Percentiles rank a stretch among this genome's conserved stretches.
Evolutionary conservation across 2,797 vertebrate genomes (phyloP).

Genomic region (Enteromius treurensis): DNA sequence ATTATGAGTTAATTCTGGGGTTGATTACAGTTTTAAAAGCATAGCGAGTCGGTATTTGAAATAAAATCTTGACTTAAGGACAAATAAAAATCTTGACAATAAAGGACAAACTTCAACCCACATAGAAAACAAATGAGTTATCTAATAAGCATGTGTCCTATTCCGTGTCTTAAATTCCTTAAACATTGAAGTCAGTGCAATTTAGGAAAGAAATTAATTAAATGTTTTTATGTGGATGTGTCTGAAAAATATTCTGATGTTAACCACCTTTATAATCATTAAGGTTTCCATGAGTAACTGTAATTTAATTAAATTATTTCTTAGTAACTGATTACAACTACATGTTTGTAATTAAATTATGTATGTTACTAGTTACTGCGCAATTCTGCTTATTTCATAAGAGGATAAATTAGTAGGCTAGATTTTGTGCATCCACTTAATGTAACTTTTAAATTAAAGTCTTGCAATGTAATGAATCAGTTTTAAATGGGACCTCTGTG

Average conservation of each 20-base stretch:
- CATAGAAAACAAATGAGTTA: no score
- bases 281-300: no score
- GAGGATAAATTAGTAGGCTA: neutral
- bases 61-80: no score
- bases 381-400: neutral
- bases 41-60: neutral
- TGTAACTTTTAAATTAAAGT: neutral
- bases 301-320: neutral
- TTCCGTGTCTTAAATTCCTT: no score
- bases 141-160: no score
- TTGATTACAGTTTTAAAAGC: neutral
- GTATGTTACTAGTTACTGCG: neutral
- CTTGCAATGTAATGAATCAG: neutral
- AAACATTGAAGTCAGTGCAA: no score
- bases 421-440: neutral
- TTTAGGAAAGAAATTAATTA: no score
- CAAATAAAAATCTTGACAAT: no score
- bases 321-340: neutral
- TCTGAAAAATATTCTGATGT: no score
- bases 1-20: neutral
- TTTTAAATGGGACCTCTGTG: neutral
- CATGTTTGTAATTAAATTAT: neutral
- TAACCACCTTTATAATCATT: no score
- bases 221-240: no score
- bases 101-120: no score